These are phyloP conservation scores for Habropoda laboriosa DNA, from an alignment of 1,140 invertebrate genomes.

Conservation along the genomic window DNA sequence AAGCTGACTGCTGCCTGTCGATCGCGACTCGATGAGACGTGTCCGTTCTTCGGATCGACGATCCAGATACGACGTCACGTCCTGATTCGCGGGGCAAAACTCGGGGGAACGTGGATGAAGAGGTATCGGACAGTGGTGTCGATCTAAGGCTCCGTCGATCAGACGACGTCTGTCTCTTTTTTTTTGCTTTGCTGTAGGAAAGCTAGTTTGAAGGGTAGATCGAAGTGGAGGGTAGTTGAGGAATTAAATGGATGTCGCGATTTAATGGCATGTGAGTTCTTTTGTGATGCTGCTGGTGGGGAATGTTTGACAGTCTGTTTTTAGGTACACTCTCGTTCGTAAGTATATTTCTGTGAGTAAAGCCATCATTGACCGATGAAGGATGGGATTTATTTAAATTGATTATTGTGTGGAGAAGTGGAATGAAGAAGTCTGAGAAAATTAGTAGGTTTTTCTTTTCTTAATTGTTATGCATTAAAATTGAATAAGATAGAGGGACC, in stretches of 20 bases:
- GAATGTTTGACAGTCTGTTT: not conserved
- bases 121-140: not conserved
- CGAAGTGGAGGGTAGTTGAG: not conserved
- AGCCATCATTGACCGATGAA: no score
- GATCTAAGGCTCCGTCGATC: not conserved
- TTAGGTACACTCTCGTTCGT: no score
- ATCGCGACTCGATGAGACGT: slow-evolving; percentile 45
- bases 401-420: no score
- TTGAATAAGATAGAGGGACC: no score
- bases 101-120: not conserved
- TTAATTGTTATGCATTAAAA: no score
- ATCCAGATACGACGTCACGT: slow-evolving; percentile 26
- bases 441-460: no score
- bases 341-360: no score
- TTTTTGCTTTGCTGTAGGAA: not conserved
- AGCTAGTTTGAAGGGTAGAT: not conserved
- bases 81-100: not conserved
- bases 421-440: no score
- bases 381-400: no score
- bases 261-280: not conserved
- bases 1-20: slow-evolving; percentile 40
- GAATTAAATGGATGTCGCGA: not conserved
- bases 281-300: not conserved
- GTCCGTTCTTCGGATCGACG: slow-evolving; percentile 4
- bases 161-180: not conserved